These are phyloP conservation scores for Acomys russatus DNA, from an alignment of 2,797 vertebrate species.

Conservation along the genomic window DNA sequence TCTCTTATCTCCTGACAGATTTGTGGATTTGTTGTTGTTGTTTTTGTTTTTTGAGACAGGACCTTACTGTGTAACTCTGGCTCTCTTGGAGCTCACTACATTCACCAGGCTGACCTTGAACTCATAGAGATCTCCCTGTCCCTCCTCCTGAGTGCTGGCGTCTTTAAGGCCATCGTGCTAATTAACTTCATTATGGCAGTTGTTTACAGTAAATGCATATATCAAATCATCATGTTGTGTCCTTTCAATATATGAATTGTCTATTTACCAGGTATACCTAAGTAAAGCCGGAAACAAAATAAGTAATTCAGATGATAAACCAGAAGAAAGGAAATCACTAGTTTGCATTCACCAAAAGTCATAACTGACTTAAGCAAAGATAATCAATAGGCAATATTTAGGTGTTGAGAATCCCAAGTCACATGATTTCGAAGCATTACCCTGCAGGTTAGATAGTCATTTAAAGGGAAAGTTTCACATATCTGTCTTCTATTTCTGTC, in stretches of 20 bases:
- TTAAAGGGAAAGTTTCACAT: slow-evolving; percentile 32
- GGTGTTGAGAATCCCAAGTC: slow-evolving; percentile 24
- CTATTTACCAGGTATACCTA: not conserved
- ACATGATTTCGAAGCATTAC: slow-evolving; percentile 33
- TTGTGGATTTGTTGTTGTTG: not conserved
- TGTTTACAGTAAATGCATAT: not conserved
- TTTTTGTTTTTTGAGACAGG: not conserved
- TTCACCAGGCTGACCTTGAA: too few species aligned
- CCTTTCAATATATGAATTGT: too few species aligned
- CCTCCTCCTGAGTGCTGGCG: too few species aligned
- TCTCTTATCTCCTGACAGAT: not conserved
- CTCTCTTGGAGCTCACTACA: too few species aligned
- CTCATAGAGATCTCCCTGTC: too few species aligned
- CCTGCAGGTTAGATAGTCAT: slow-evolving; percentile 8
- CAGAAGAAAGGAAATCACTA: not conserved
- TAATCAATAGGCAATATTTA: slow-evolving; percentile 40
- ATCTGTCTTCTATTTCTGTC: slow-evolving; percentile 42
- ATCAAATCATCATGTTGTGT: too few species aligned
- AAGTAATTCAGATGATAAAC: not conserved
- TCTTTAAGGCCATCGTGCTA: not conserved
- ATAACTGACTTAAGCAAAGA: slow-evolving; percentile 36
- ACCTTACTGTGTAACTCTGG: too few species aligned
- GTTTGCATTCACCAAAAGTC: slow-evolving; percentile 26
- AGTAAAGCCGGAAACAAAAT: not conserved
- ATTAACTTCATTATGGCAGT: not conserved